Evolutionary conservation across 1,140 invertebrate genomes (phyloP), one percentile per base, ranked within the genome.

Genomic region (Archivesica marissinica): DNA sequence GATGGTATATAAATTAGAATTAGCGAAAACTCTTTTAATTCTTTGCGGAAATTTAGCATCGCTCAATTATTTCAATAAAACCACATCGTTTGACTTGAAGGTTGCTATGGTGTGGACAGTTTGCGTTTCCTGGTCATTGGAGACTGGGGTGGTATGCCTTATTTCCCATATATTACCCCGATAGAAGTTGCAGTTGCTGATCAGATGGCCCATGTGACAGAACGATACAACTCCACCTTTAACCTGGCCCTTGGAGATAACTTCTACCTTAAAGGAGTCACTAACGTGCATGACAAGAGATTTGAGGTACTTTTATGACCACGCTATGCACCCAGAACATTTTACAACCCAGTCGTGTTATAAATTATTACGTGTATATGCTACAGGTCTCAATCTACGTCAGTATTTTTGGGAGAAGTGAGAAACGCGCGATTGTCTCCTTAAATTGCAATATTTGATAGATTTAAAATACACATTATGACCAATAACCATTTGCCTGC

Each of bases 211-310:
- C 70, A 74, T 6, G 44, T 93, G 20, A 91, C 93, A n/a, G 79
- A 86, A 9, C 82, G 87, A 23, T 90, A 90, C 35, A 82, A 85
- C 41, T 72, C 90, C 0, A 77, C 92, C 50, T 94, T 93, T 86
- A 89, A 93, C 61, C 70, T 94, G 28, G 93, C 92, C 20, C 88
- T 94, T 9, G 94, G 94, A 4, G 94, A 94, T 88, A 94, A 94
- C 79, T 94, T 94, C 87, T 94, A 94, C 81, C 92, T 89, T 68
- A 89, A 93, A 87, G 94, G 94, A 38, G 94, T 94, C 0, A 91
- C 86, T 80, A 81, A 90, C 88, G 88, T 93, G 7, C 61, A 91
- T 78, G 94, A 94, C 88, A 81, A 86, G 44, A 89, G 94, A 79
- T 94, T 94, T 86, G 78, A 92, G 85, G 94, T 94, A 88, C 30